These are phyloP conservation scores for Pseudorectes ferrugineus DNA, from an alignment of 2,113 vertebrate genomes.

Conservation along the genomic window DNA sequence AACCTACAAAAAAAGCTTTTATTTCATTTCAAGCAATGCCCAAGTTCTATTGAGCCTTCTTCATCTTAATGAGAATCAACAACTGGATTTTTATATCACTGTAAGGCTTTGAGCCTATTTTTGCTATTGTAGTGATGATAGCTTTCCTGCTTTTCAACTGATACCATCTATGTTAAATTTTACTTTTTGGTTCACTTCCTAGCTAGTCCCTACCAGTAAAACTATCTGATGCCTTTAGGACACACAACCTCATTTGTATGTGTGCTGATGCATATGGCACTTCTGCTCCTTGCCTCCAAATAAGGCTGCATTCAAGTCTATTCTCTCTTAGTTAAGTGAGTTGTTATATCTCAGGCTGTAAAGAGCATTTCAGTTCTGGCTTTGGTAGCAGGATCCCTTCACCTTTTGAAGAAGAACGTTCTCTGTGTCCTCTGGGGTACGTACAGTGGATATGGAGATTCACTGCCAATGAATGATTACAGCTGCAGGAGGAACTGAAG, in stretches of 20 bases:
- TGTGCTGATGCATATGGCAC: background rate
- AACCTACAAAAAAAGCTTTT: background rate
- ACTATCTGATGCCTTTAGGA: background rate
- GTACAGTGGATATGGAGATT: background rate
- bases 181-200: background rate
- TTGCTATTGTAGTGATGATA: background rate
- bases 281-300: background rate
- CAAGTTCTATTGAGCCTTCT: background rate
- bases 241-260: background rate
- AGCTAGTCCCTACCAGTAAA: background rate
- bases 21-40: background rate
- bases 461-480: background rate
- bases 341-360: background rate
- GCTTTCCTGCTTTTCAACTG: background rate
- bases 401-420: background rate
- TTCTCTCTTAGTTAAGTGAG: background rate
- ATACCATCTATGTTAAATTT: background rate
- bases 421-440: accelerated
- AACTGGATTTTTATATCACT: background rate
- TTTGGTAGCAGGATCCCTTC: background rate
- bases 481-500: background rate
- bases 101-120: background rate
- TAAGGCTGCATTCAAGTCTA: background rate
- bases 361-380: background rate
- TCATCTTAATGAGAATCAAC: background rate